phyloP scores from a whole-genome alignment of 2,888 invertebrate species.

The Phortica magna region DNA sequence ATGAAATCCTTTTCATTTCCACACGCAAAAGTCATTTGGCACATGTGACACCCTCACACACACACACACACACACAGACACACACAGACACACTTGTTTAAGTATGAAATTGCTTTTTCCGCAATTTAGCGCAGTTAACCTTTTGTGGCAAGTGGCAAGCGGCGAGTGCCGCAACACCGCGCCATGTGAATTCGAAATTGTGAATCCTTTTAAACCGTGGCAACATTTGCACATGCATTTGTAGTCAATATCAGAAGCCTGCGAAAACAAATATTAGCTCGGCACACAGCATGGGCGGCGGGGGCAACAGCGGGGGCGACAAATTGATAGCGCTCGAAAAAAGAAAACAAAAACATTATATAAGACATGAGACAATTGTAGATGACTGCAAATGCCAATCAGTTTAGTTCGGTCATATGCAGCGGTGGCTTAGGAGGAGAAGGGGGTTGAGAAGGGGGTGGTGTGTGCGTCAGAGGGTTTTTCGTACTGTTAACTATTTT shows the following conservation, averaged over 20 bases:
- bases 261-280: constrained; percentile 60
- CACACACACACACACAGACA: too few relatives aligned
- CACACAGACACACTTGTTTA: too few relatives aligned
- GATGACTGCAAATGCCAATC: constrained; percentile 48
- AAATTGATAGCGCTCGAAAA: background rate
- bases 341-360: constrained; percentile 9
- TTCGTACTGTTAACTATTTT: constrained; percentile 67
- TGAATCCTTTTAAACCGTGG: constrained; percentile 69
- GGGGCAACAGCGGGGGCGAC: constrained; percentile 22
- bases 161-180: background rate
- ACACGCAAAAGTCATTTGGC: constrained; percentile 73
- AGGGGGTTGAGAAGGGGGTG: background rate
- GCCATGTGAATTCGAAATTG: constrained; percentile 29
- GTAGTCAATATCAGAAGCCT: constrained; percentile 69
- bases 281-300: constrained; percentile 53
- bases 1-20: constrained; percentile 68
- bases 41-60: constrained; percentile 65
- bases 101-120: constrained; percentile 21
- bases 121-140: constrained; percentile 31
- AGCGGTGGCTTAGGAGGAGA: background rate
- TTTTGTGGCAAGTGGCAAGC: background rate
- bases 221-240: constrained; percentile 75
- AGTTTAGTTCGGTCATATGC: constrained; percentile 37
- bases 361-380: constrained; percentile 26
- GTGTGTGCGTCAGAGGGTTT: too few relatives aligned